A percentile compares a stretch with the other conserved stretches of the same genome.
phyloP scores from a whole-genome alignment of 2,113 vertebrate species.

The Trichomycterus rosablanca region DNA sequence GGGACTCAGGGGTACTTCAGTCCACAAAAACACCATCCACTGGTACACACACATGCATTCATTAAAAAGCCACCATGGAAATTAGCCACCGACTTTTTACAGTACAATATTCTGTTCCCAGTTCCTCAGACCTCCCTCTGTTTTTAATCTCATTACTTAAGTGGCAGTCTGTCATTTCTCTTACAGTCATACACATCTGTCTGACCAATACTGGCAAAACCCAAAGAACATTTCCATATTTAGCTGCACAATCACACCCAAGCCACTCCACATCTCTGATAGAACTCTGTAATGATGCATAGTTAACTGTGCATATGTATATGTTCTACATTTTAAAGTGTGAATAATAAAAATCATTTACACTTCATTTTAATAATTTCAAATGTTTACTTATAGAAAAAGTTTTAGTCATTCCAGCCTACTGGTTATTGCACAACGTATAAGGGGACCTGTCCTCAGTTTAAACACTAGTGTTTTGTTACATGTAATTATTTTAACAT shows the following conservation, averaged over 20 bases:
- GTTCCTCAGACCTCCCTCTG: not conserved
- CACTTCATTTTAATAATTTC: no score
- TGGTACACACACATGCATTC: not conserved
- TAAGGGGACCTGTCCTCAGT: no score
- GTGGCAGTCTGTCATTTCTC: not conserved
- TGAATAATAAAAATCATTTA: no score
- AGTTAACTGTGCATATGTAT: no score
- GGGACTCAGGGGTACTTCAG: not conserved
- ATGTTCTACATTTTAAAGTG: no score
- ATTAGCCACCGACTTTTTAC: slow-evolving; percentile 1
- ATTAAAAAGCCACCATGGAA: not conserved
- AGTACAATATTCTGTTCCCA: not conserved
- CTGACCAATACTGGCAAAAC: not conserved
- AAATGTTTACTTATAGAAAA: no score
- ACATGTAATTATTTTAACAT: no score
- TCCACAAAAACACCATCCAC: slow-evolving; percentile 1
- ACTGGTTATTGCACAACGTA: no score
- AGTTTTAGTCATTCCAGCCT: no score
- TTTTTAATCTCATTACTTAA: slow-evolving; percentile 1
- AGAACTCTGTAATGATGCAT: no score
- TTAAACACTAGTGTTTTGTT: no score
- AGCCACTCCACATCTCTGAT: no score
- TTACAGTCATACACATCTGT: not conserved
- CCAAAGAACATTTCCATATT: slow-evolving; percentile 2
- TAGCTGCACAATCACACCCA: not conserved